Evolutionary conservation across 1,140 invertebrate genomes (phyloP), one percentile per base, ranked within the genome.

Genomic region (Glossosoma conforme): DNA sequence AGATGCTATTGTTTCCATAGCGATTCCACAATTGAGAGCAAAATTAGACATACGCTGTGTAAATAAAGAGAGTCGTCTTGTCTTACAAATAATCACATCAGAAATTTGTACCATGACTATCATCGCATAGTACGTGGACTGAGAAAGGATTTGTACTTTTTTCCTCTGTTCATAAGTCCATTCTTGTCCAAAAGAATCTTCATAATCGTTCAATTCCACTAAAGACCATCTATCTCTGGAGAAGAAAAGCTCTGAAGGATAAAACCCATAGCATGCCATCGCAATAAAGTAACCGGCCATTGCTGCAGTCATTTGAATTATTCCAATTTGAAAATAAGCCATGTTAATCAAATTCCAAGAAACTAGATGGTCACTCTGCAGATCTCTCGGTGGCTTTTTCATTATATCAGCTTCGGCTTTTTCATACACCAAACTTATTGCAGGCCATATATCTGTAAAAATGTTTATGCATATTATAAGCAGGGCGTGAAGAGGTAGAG

Each of bases 391-490:
- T 35, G 80, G 81, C 54, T 88, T 78, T 14, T 84, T 84, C 90
- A 94, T 94, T 58, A 94, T 91, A 65, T 93, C 90, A 54, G 79
- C 81, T 68, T 93, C 90, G 3, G 89, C 82, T 59, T 83, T 78
- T 77, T 93, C 91, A 65, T 93, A 93, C 15, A 89, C 89, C 33
- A 93, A 74, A 53, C 89, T 91, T 69, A 93, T 92, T 42, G 89
- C 89, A 10, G 78, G 79, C 75, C 77, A 60, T 68, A 94, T 81
- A 72, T 95, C 92, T 17, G 91, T 95, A 36, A 91, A 88, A 49
- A 95, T 79, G 66, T 95, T 92, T 61, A 95, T 85, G 60, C 89
- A 91, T 20, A 95, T 76, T 53, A 95, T 91, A 53, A 91, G 81
- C 59, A 93, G 86, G 36, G 89, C 84, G 38, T 89, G 84, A 37